These are phyloP conservation scores for Echinops telfairi DNA, from an alignment of 2,113 vertebrate species.

Conservation along the genomic window DNA sequence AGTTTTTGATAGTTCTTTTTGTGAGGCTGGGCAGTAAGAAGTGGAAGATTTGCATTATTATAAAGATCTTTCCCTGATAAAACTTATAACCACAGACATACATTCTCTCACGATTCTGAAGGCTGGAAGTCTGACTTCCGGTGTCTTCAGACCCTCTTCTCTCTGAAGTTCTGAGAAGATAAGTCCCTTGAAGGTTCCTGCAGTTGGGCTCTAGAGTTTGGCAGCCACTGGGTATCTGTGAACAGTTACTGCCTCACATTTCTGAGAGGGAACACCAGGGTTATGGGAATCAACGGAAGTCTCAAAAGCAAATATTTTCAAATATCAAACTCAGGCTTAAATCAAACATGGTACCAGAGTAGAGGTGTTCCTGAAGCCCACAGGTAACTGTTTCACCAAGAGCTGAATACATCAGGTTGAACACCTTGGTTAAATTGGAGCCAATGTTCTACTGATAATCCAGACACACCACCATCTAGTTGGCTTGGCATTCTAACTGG, in stretches of 20 bases:
- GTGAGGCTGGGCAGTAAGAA: not conserved
- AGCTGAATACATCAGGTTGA: not conserved
- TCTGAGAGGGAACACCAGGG: no score
- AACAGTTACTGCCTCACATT: no score
- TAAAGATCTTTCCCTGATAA: conserved; percentile 18
- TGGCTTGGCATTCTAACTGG: not conserved
- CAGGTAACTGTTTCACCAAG: not conserved
- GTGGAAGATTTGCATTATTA: not conserved
- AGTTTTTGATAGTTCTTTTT: not conserved
- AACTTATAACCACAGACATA: not conserved
- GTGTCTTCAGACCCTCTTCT: not conserved
- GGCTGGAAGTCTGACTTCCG: not conserved
- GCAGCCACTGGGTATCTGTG: no score
- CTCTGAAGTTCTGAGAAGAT: not conserved
- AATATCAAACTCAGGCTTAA: no score
- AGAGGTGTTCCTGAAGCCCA: not conserved
- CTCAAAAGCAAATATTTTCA: no score
- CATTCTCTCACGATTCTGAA: not conserved
- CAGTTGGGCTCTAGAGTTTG: not conserved
- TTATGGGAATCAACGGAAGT: no score
- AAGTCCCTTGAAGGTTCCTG: not conserved
- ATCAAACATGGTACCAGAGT: not conserved
- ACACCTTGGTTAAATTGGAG: not conserved
- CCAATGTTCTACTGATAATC: not conserved
- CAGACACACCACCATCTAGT: not conserved